Base-by-base conservation (phyloP, 2,797 vertebrate species). In the Tauraco hartlaubi region DNA sequence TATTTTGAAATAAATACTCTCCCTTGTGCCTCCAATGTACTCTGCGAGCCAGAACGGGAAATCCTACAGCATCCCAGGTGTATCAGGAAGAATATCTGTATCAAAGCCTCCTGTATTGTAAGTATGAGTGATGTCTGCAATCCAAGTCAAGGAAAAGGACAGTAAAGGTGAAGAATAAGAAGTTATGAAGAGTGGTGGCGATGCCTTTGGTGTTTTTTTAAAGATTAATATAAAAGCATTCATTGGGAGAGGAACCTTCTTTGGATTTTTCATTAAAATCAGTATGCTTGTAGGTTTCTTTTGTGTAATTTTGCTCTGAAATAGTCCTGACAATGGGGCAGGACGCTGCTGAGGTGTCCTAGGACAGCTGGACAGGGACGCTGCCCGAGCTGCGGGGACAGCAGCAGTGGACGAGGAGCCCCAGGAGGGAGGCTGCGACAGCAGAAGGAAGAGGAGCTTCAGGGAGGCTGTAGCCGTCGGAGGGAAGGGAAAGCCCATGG, bases 341-440 rank as follows among this genome's bases (percentile, higher is more conserved):
- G 74, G 41, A 7, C 11, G 1, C 5, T 0, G 44, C 15, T 2
- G 21, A 5, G 20, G 58, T 6, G 23, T n/a, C 64, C 26, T 6
- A 0, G 35, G n/a, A 14, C 33, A 8, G 44, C 58, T 14, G 61
- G 11, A 7, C 10, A 3, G 52, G 62, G n/a, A 3, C 5, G 9
- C 25, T 9, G 3, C 29, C 23, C 6, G 10, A 17, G 23, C 41
- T 7, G 41, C 25, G 41, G 29, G 26, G 46, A n/a, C 6, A 10
- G 31, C 3, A 3, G 37, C 17, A 12, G 20, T 0, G 28, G 48
- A 2, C 17, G 21, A 22, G 33, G 15, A 5, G 25, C n/a, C 14
- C 37, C 8, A 0, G 3, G 4, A 15, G 15, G 20, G 5, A 5
- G 17, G 44, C 55, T 6, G 59, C 35, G 7, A 67, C 52, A 1